phyloP scores from a whole-genome alignment of 2,113 vertebrate species.

The Procavia capensis region DNA sequence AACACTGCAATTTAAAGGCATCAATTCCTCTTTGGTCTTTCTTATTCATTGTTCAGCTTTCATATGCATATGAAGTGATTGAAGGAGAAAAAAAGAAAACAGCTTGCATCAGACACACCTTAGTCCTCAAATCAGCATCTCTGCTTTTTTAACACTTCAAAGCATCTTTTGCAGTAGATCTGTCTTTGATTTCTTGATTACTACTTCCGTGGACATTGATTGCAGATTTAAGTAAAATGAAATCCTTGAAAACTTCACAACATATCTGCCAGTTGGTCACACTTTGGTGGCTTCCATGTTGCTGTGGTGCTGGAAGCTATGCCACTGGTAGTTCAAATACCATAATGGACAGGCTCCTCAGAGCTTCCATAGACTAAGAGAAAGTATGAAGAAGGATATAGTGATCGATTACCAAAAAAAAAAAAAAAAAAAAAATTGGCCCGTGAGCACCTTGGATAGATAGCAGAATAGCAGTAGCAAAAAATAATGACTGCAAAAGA shows the following conservation, averaged over 20 bases:
- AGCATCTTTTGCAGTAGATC: background rate
- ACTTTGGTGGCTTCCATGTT: background rate
- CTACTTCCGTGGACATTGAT: background rate
- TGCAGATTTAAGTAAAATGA: background rate
- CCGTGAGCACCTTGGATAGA: background rate
- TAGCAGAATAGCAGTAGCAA: background rate
- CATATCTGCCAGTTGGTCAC: background rate
- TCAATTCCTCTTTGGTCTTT: background rate
- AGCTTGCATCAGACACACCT: background rate
- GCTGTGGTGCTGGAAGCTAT: background rate
- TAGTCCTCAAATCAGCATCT: background rate
- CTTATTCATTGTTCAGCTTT: background rate
- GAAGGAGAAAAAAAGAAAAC: background rate
- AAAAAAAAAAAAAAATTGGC: background rate
- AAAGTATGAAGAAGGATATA: background rate
- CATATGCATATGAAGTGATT: background rate
- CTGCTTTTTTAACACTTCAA: background rate
- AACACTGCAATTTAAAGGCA: background rate
- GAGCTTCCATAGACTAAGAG: background rate
- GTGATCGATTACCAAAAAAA: background rate
- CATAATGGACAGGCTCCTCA: background rate
- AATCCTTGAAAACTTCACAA: background rate
- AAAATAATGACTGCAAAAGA: conserved; percentile 17
- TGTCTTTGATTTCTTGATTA: background rate
- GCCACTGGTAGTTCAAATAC: background rate